Percentiles rank a stretch among this genome's conserved stretches.
Conservation (phyloP, 2,888 invertebrate species). For the Oxystoma pomonae region DNA sequence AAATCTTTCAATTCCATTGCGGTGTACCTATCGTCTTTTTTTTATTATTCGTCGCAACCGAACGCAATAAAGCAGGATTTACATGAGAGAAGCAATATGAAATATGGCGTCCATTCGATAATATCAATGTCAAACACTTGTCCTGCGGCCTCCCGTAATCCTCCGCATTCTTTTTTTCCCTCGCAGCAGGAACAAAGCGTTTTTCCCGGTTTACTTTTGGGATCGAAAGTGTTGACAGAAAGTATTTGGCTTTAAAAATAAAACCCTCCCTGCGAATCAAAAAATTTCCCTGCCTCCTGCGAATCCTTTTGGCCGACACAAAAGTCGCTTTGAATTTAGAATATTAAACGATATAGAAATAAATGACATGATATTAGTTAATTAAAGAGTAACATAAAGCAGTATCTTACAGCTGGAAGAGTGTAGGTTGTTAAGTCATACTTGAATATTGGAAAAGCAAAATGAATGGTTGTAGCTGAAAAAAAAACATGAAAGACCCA, state of each 20-base stretch:
- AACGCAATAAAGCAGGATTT: not conserved
- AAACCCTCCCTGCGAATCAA: too few species aligned
- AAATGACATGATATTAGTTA: too few species aligned
- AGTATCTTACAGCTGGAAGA: too few species aligned
- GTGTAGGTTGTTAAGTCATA: too few species aligned
- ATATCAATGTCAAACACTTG: not conserved
- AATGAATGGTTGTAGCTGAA: too few species aligned
- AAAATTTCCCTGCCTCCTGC: not conserved
- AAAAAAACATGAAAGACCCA: too few species aligned
- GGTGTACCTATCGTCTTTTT: not conserved
- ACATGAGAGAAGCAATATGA: not conserved
- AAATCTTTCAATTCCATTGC: constrained; percentile 4
- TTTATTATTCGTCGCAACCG: not conserved
- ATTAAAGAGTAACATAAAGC: too few species aligned
- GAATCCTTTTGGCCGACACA: not conserved
- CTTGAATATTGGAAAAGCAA: too few species aligned
- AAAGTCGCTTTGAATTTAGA: too few species aligned
- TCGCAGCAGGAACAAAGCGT: not conserved
- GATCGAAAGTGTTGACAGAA: not conserved
- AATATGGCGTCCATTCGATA: not conserved
- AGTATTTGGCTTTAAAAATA: not conserved
- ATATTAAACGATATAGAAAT: too few species aligned
- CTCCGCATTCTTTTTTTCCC: not conserved
- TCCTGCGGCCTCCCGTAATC: not conserved
- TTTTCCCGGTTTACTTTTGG: not conserved